Evolutionary conservation across 2,113 vertebrate genomes (phyloP), one percentile per base, ranked within the genome.

Genomic region (Macrotis lagotis): DNA sequence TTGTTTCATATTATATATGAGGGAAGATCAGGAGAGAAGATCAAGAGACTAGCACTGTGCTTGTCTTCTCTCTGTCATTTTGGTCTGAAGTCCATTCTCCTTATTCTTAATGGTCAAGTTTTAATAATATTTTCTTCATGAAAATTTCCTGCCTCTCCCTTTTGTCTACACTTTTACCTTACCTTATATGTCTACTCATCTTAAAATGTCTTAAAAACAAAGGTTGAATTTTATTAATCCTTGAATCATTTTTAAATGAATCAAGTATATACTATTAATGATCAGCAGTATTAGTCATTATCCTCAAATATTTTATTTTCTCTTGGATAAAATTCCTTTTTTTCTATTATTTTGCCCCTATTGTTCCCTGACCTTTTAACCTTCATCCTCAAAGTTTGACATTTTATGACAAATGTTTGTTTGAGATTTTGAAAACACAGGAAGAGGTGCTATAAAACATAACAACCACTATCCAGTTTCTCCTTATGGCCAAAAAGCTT

Each of bases 381-480:
- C 2, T 7, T 9, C 53, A 25, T 90, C 88, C 53, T 16, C 1
- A 12, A 8, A 95, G 89, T n/a, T 37, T 88, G 55, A 95, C 47
- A 92, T 93, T 94, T 94, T 92, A 89, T 89, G 24, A 91, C 74
- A 91, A 94, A 94, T 48, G 0, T 96, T 51, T 94, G 74, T 96
- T 52, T 94, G 89, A 91, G 93, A 88, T 52, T 89, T 59, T 92
- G 52, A 74, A 95, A 92, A 9, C 91, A 31, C 48, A 94, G 95
- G 37, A 7, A 95, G 91, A 88, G 25, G 48, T 89, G 88, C 74
- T 95, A 59, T 89, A 91, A 94, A 93, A 53, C 90, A 52, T 94
- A 93, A 94, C 55, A 88, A 53, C 94, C 74, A 95, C 91, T 93
- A 19, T 14, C 31, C 44, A 91, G 47, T 8, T 89, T 19, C 0